Evolutionary conservation across 2,888 invertebrate genomes (phyloP).

Genomic region (Poecilus cupreus): DNA sequence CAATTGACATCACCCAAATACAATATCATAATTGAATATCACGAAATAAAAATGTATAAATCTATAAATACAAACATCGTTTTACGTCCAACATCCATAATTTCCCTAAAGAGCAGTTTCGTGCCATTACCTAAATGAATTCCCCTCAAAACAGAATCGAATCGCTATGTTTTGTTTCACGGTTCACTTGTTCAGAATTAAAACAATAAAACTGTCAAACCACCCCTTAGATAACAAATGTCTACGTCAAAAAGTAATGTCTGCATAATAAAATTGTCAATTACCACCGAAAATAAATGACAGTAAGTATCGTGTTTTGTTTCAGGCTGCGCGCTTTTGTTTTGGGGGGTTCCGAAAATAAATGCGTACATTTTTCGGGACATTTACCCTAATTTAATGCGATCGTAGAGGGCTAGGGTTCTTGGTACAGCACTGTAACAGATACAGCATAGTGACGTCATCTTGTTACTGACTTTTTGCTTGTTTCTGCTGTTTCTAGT

Average conservation of each 20-base stretch:
- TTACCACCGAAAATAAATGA: neutral
- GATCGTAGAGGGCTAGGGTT: neutral
- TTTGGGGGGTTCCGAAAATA: conserved; percentile 48
- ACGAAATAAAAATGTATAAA: too few species aligned
- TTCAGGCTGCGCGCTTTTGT: conserved; percentile 14
- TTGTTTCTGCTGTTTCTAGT: neutral
- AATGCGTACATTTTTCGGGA: conserved; percentile 54
- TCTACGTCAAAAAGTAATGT: neutral
- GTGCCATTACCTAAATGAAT: too few species aligned
- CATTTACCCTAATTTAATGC: conserved; percentile 61
- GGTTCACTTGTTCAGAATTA: too few species aligned
- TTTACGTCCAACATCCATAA: too few species aligned
- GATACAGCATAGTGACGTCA: neutral
- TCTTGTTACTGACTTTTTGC: neutral
- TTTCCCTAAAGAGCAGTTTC: too few species aligned
- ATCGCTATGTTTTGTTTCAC: too few species aligned
- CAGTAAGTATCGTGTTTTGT: neutral
- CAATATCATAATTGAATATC: too few species aligned
- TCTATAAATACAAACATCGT: too few species aligned
- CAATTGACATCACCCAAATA: too few species aligned
- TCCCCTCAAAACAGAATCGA: too few species aligned
- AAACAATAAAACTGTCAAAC: too few species aligned
- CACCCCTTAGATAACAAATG: neutral
- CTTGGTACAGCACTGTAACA: neutral
- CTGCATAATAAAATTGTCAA: neutral